Evolutionary conservation across 2,888 invertebrate genomes (phyloP).

Genomic region (Nemurella pictetii): DNA sequence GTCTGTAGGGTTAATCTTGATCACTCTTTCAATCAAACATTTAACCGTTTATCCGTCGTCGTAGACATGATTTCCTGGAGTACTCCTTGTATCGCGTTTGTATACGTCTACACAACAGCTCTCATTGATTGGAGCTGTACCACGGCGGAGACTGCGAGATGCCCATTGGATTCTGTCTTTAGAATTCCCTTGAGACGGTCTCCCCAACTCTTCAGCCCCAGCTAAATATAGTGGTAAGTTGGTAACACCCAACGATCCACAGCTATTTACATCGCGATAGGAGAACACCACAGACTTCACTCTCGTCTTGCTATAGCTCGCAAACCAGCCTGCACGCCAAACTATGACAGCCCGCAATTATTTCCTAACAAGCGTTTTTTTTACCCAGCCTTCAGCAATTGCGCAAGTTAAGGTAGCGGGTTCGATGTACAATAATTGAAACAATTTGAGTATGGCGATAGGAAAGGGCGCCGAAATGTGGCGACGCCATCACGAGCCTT

Average conservation of each 20-base stretch:
- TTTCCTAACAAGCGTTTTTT: background rate
- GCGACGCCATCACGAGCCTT: slow-evolving; percentile 28
- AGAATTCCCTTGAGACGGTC: background rate
- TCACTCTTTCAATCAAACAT: too few relatives aligned
- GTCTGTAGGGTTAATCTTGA: too few relatives aligned
- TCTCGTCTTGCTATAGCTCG: background rate
- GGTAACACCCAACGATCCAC: background rate
- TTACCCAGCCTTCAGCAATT: background rate
- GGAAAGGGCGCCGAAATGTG: background rate
- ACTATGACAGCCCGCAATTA: background rate
- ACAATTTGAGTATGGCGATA: background rate
- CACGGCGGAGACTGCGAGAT: background rate
- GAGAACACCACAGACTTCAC: background rate
- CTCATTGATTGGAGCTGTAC: background rate
- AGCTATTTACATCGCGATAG: slow-evolving; percentile 9
- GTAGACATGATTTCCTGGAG: too few relatives aligned
- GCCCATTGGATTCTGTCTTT: background rate
- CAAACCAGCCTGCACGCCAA: background rate
- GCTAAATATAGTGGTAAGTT: slow-evolving; percentile 6
- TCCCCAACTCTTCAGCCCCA: background rate
- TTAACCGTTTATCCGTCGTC: too few relatives aligned
- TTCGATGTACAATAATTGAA: slow-evolving; percentile 7
- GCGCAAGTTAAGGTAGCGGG: background rate
- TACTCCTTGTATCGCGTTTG: background rate
- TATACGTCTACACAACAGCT: background rate